Evolutionary conservation across 2,888 invertebrate species (phyloP).

Genomic region (Alviniconcha strummeri): DNA sequence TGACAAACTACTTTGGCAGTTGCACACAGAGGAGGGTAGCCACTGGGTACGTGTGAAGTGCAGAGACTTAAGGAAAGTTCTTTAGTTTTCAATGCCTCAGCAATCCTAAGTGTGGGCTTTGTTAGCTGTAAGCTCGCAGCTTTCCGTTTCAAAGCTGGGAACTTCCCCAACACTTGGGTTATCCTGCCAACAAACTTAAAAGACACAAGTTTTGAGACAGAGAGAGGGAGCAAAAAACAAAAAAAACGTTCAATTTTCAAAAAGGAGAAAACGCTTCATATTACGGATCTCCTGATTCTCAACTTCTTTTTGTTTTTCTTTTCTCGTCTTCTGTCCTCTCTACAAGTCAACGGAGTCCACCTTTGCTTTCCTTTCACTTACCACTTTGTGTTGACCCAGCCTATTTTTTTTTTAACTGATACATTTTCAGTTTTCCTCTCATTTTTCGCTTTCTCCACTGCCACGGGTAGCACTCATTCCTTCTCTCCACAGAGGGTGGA

Average conservation of each 20-base stretch:
- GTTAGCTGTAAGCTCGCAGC: conserved; percentile 27
- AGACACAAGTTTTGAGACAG: background rate
- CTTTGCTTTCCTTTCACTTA: background rate
- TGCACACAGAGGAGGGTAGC: conserved; percentile 5
- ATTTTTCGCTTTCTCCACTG: background rate
- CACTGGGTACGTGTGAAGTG: background rate
- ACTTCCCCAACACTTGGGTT: conserved; percentile 21
- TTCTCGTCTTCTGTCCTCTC: background rate
- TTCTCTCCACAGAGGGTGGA: background rate
- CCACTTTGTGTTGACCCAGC: background rate
- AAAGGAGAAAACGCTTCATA: background rate
- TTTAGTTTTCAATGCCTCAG: conserved; percentile 25
- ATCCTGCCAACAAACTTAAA: conserved; percentile 19
- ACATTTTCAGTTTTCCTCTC: background rate
- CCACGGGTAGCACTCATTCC: background rate
- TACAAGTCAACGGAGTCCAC: background rate
- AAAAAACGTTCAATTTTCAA: background rate
- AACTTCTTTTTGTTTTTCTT: background rate
- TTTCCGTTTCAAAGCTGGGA: conserved; percentile 29
- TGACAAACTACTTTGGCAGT: background rate
- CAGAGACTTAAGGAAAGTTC: background rate
- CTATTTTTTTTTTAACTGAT: background rate
- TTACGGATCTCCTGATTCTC: too few species aligned
- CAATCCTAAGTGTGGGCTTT: background rate
- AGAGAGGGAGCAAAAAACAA: background rate